phyloP scores from a whole-genome alignment of 2,113 vertebrate genomes.

The Mesitornis unicolor region DNA sequence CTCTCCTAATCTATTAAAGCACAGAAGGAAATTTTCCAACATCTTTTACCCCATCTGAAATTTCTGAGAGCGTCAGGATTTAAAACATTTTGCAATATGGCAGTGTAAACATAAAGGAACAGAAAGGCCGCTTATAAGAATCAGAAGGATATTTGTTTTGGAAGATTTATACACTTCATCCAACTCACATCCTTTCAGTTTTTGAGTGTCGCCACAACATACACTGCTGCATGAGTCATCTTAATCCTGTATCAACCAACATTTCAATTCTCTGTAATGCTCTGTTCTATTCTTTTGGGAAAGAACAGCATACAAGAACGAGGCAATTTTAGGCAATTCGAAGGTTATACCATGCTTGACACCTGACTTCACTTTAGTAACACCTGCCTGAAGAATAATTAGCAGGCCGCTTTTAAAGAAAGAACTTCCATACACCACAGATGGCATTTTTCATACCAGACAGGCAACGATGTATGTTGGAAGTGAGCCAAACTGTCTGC shows the following conservation, averaged over 20 bases:
- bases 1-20: background rate
- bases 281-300: slow-evolving; percentile 39
- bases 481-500: slow-evolving; percentile 78
- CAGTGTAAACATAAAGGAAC: background rate
- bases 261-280: slow-evolving; percentile 3
- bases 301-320: background rate
- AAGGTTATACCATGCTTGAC: slow-evolving; percentile 61
- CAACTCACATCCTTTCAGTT: slow-evolving; percentile 9
- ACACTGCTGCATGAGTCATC: background rate
- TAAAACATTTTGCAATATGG: slow-evolving; percentile 1
- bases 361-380: slow-evolving; percentile 77
- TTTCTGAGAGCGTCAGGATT: background rate
- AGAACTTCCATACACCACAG: slow-evolving; percentile 71
- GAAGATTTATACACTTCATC: background rate
- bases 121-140: background rate
- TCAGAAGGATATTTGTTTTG: slow-evolving; percentile 4
- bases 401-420: slow-evolving; percentile 66
- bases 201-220: background rate
- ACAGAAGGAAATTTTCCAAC: slow-evolving; percentile 19
- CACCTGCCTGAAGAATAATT: slow-evolving; percentile 77
- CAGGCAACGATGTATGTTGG: slow-evolving; percentile 73
- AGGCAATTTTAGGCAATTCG: slow-evolving; percentile 54
- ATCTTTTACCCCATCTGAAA: background rate
- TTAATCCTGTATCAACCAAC: background rate
- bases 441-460: slow-evolving; percentile 79